Percentiles rank a stretch among this genome's conserved stretches.
Evolutionary conservation across 2,113 vertebrate genomes (phyloP).

Genomic region (Pogona vitticeps): DNA sequence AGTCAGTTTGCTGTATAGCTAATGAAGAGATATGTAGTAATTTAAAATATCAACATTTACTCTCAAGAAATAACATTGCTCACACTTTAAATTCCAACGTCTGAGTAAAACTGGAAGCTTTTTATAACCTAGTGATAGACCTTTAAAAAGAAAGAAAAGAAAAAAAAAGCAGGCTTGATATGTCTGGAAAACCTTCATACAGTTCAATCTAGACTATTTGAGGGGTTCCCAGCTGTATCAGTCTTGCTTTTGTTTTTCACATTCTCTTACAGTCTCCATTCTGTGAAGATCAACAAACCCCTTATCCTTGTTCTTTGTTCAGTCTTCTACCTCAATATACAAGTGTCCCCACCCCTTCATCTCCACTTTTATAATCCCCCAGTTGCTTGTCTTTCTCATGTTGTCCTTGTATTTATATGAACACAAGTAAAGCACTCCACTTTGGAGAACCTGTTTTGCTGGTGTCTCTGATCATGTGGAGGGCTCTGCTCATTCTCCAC

Average conservation of each 20-base stretch:
- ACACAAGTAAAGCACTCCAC: too few species aligned
- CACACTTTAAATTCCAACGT: conserved; percentile 16
- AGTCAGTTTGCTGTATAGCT: not conserved
- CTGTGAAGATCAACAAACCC: not conserved
- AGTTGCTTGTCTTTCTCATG: too few species aligned
- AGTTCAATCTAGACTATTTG: not conserved
- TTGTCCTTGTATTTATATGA: too few species aligned
- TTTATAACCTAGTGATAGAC: not conserved
- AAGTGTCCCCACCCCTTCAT: too few species aligned
- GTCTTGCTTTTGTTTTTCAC: not conserved
- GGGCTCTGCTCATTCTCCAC: too few species aligned
- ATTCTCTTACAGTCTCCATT: not conserved
- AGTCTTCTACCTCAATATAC: not conserved
- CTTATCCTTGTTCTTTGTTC: too few species aligned
- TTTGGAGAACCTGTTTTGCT: too few species aligned
- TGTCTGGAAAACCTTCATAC: not conserved
- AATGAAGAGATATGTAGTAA: not conserved
- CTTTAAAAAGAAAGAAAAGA: not conserved
- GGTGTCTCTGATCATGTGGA: too few species aligned
- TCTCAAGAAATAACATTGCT: not conserved
- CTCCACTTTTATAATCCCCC: too few species aligned
- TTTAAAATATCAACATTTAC: not conserved
- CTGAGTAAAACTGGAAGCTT: conserved; percentile 3
- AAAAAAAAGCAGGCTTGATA: not conserved
- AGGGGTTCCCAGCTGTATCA: not conserved